Conservation (phyloP, 1,140 invertebrate species). For the Drosophila orosa region DNA sequence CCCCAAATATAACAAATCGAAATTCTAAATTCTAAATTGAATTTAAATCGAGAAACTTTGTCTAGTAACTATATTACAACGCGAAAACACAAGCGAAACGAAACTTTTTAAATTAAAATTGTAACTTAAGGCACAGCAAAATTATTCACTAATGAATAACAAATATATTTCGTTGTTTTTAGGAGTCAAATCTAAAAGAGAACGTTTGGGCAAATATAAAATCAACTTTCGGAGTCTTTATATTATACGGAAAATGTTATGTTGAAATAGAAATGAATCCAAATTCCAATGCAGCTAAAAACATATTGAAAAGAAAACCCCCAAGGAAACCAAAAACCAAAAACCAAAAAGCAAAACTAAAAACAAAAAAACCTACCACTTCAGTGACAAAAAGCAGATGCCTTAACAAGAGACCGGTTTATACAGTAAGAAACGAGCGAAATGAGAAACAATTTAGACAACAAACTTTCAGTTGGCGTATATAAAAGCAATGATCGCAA, state of each 20-base stretch:
- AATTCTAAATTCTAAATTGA: conserved; percentile 38
- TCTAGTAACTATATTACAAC: conserved; percentile 54
- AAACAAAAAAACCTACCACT: conserved; percentile 63
- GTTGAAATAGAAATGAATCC: conserved; percentile 45
- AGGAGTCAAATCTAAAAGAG: conserved; percentile 74
- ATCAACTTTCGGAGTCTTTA: conserved; percentile 52
- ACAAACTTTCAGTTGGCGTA: conserved; percentile 64
- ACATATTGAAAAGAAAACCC: conserved; percentile 47
- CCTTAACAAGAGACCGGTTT: conserved; percentile 80
- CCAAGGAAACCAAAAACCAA: no score
- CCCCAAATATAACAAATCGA: conserved; percentile 8
- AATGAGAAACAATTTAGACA: conserved; percentile 60
- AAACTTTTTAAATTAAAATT: conserved; percentile 60
- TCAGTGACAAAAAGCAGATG: conserved; percentile 82
- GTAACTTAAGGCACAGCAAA: conserved; percentile 76
- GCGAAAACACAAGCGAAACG: conserved; percentile 26
- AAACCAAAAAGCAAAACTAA: conserved; percentile 29
- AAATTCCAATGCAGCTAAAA: conserved; percentile 50
- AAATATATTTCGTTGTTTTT: conserved; percentile 82
- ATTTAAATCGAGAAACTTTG: conserved; percentile 52
- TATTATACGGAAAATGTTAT: conserved; percentile 20
- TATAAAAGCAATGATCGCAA: conserved; percentile 47
- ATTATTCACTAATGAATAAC: conserved; percentile 49
- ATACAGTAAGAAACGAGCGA: conserved; percentile 65
- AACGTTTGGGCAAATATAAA: conserved; percentile 49